Evolutionary conservation across 2,797 vertebrate species (phyloP).

Genomic region (Sardinella longiceps): DNA sequence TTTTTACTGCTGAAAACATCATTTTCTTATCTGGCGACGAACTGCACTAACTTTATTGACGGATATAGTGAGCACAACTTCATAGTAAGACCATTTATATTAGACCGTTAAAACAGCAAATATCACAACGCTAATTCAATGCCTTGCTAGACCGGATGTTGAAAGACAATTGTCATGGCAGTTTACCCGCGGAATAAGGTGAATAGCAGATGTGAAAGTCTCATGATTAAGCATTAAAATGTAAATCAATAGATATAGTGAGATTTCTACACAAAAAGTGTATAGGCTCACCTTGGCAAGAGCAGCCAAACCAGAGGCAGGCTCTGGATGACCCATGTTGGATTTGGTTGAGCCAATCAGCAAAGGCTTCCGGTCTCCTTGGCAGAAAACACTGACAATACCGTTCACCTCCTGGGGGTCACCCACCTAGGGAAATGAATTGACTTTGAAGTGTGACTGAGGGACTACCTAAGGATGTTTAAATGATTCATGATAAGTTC

Average conservation of each 20-base stretch:
- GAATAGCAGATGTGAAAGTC: neutral
- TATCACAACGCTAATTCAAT: too few relatives aligned
- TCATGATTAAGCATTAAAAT: neutral
- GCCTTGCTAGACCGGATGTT: too few relatives aligned
- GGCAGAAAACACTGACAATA: constrained; percentile 83
- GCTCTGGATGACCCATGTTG: constrained; percentile 98
- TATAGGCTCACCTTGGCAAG: constrained; percentile 84
- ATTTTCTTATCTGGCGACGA: too few relatives aligned
- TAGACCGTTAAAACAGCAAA: too few relatives aligned
- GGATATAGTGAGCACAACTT: too few relatives aligned
- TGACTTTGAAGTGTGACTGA: neutral
- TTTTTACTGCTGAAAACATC: too few relatives aligned
- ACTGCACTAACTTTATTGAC: too few relatives aligned
- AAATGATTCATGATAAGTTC: too few relatives aligned
- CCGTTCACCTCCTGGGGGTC: constrained; percentile 93
- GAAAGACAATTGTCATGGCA: too few relatives aligned
- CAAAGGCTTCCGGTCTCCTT: constrained; percentile 76
- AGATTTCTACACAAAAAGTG: neutral
- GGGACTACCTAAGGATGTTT: neutral
- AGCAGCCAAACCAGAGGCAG: constrained; percentile 90
- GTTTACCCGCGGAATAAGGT: too few relatives aligned
- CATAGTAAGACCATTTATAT: too few relatives aligned
- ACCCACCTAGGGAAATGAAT: constrained; percentile 79
- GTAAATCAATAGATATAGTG: neutral
- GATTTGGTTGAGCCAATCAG: constrained; percentile 95